A percentile compares a stretch with the other conserved stretches of the same genome.
phyloP scores from a whole-genome alignment of 2,797 vertebrate species.

The Spatula versicolor region DNA sequence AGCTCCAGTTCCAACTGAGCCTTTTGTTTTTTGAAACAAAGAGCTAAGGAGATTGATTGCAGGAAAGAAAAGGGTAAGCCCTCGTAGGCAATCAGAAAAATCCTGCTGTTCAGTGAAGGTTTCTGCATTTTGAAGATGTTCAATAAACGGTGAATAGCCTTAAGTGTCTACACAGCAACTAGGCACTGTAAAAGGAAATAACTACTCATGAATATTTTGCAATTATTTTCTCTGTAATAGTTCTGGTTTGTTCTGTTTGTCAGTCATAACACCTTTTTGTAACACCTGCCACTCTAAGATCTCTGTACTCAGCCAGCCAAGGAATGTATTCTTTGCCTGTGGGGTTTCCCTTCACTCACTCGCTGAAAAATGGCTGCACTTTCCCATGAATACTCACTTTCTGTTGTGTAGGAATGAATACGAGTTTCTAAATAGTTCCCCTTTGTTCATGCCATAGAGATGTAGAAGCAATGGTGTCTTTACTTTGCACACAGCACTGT shows the following conservation, averaged over 20 bases:
- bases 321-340: background rate
- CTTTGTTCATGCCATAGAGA: background rate
- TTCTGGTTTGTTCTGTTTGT: constrained; percentile 9
- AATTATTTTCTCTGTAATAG: constrained; percentile 31
- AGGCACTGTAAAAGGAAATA: background rate
- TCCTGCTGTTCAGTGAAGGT: background rate
- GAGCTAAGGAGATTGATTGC: background rate
- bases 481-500: background rate
- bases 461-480: background rate
- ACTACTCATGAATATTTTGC: constrained; percentile 5
- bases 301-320: background rate
- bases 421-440: background rate
- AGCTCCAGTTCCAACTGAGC: background rate
- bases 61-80: background rate
- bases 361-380: background rate
- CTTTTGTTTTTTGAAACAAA: background rate
- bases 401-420: background rate
- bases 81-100: background rate
- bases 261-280: background rate
- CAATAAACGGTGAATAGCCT: background rate
- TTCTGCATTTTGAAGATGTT: background rate
- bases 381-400: background rate
- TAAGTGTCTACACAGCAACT: background rate
- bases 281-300: background rate
- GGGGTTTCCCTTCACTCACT: background rate